These are phyloP conservation scores for Plebejus anna DNA, from an alignment of 2,888 invertebrate species.

Conservation along the genomic window DNA sequence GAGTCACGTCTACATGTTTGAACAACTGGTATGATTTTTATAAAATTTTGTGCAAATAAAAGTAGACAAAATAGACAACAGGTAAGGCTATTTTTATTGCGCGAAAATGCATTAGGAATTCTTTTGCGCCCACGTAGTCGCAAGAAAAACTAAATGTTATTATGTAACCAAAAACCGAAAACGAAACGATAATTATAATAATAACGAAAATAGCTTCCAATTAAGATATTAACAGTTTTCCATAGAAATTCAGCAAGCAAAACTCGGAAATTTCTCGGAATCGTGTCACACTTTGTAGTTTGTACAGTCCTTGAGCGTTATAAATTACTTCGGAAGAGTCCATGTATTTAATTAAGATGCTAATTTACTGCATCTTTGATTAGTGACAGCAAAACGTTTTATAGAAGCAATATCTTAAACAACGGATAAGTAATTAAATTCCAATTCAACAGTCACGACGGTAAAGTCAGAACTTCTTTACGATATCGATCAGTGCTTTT, in stretches of 20 bases:
- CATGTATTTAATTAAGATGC: conserved; percentile 28
- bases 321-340: conserved; percentile 8
- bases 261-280: background rate
- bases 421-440: conserved; percentile 44
- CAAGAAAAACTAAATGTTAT: too few species aligned
- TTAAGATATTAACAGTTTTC: background rate
- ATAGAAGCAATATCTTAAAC: conserved; percentile 38
- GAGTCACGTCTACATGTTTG: too few species aligned
- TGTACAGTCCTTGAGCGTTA: background rate
- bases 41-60: background rate
- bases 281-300: background rate
- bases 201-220: background rate
- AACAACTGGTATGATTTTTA: background rate
- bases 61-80: too few species aligned
- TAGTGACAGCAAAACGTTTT: conserved; percentile 29
- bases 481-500: background rate
- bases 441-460: conserved; percentile 35
- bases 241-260: background rate
- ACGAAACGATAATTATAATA: background rate
- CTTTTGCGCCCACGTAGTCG: too few species aligned
- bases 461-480: conserved; percentile 6
- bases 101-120: too few species aligned
- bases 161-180: too few species aligned
- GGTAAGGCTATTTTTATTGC: too few species aligned
- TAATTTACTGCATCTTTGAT: conserved; percentile 27